Base-by-base conservation (phyloP, 2,888 invertebrate genomes). In the Yponomeuta sedellus region DNA sequence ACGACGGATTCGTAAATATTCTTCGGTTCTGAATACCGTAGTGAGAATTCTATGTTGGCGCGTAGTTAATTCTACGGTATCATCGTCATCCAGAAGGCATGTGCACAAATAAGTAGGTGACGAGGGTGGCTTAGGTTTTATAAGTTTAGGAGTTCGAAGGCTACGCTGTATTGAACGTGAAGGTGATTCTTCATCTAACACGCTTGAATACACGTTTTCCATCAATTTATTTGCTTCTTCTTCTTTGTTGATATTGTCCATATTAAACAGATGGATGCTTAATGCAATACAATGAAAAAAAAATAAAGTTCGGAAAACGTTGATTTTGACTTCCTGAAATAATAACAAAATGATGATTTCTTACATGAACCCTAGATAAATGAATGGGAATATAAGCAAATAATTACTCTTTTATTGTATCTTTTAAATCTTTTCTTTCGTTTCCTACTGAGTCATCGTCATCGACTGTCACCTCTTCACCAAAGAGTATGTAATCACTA, bases 1-100 rank as follows among this genome's bases (percentile, higher is more conserved):
- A 67, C 88, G 86, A 44, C 83, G 83, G 61, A 85, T 80, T 16
- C 79, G 75, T 63, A 91, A 75, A 70, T 89, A 90, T 67, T 70
- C 75, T 74, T 89, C 87, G 67, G 86, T 86, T 75, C 80, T 80
- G 19, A 73, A 40, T 61, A 82, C 83, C 1, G 76, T 80, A 10
- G 74, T 77, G 20, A 84, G 71, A 71, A 85, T 76, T 59, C 71
- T 70, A 67, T 74, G 74, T 69, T 86, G 87, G 11, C 86, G 77
- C 6, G 74, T 72, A 11, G 82, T 73, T 66, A 81, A 74, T 16
- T 72, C 68, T 63, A 76, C 56, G 64, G 78, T 67, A 59, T 71
- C 68, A 4, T 68, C 69, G 11, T 70, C 72, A 61, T 72, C 77
- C 28, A 77, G 66, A 6, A 80, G 44, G 72, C 87, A 88, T 77